Percentiles rank a stretch among this genome's conserved stretches.
phyloP scores from a whole-genome alignment of 2,888 invertebrate genomes.

The Girardia tigrina region DNA sequence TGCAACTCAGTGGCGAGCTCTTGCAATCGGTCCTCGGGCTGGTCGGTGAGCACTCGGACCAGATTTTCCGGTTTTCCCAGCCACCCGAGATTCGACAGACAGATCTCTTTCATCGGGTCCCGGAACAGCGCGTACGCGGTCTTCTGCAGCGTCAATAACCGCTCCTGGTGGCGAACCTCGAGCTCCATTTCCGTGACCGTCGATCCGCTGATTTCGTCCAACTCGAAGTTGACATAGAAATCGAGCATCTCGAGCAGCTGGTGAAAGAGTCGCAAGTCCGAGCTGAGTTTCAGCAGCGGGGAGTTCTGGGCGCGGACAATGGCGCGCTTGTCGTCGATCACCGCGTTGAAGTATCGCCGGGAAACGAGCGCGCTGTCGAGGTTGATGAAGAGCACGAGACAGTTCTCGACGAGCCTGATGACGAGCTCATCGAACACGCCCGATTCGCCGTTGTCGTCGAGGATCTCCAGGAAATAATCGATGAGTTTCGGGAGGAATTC shows the following conservation, averaged over 20 bases:
- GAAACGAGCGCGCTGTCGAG: constrained; percentile 85
- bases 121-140: constrained; percentile 27
- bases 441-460: background rate
- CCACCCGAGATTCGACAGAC: constrained; percentile 1
- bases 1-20: background rate
- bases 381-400: constrained; percentile 85
- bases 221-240: constrained; percentile 91
- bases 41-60: background rate
- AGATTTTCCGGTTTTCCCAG: constrained; percentile 27
- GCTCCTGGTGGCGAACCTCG: constrained; percentile 77
- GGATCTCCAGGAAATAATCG: constrained; percentile 28
- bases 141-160: constrained; percentile 70
- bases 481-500: constrained; percentile 26
- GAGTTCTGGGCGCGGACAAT: constrained; percentile 76
- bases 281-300: constrained; percentile 59
- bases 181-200: constrained; percentile 82
- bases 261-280: constrained; percentile 66
- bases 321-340: constrained; percentile 82
- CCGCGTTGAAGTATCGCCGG: constrained; percentile 82
- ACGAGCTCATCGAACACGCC: background rate
- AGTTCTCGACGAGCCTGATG: constrained; percentile 75
- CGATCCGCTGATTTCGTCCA: constrained; percentile 85
- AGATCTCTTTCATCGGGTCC: background rate
- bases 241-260: constrained; percentile 82
- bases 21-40: background rate